Evolutionary conservation across 2,797 vertebrate genomes (phyloP).

Genomic region (Sternotherus odoratus): DNA sequence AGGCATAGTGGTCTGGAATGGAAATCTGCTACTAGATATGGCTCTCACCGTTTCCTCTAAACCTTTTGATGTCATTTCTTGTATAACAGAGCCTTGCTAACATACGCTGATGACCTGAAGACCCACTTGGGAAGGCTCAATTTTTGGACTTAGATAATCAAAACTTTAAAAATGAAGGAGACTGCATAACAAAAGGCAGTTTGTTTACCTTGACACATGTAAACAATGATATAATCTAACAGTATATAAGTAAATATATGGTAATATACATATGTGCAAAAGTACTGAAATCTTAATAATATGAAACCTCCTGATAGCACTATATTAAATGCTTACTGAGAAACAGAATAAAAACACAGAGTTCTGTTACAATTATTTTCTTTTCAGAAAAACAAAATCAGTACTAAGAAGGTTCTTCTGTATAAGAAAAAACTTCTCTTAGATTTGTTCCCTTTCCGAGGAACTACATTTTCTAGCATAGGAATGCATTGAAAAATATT

Average conservation of each 20-base stretch:
- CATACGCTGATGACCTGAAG: neutral
- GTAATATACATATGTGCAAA: neutral
- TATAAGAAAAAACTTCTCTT: neutral
- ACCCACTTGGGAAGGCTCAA: neutral
- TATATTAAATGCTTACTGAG: rapidly evolving
- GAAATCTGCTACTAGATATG: neutral
- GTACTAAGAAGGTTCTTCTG: neutral
- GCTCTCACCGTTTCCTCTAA: neutral
- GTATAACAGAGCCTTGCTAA: neutral
- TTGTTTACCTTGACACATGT: neutral
- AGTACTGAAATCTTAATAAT: neutral
- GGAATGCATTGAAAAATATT: neutral
- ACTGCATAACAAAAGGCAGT: neutral
- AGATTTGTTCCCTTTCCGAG: neutral
- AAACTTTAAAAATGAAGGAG: neutral
- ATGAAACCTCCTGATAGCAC: neutral
- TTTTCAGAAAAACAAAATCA: neutral
- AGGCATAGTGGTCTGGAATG: neutral
- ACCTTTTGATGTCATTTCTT: neutral
- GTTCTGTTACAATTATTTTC: neutral
- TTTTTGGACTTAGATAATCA: neutral
- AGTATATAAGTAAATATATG: rapidly evolving
- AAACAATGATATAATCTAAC: neutral
- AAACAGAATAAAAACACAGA: neutral
- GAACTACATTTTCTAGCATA: neutral